Evolutionary conservation across 2,113 vertebrate genomes (phyloP).

Genomic region (Indicator indicator): DNA sequence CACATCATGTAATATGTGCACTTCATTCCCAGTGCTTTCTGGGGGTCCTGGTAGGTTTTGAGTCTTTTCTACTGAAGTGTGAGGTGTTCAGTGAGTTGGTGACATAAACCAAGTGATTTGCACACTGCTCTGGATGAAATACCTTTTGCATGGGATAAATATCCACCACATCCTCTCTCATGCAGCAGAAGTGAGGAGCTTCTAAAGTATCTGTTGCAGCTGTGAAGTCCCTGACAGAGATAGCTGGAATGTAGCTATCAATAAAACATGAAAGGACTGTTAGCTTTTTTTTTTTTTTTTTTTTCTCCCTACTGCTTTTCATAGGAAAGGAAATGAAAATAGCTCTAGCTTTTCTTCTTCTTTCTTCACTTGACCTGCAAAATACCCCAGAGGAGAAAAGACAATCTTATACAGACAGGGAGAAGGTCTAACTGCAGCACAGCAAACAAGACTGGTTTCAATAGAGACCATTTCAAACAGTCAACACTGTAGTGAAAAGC

Average conservation of each 20-base stretch:
- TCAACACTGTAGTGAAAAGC: not conserved
- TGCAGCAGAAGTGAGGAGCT: not conserved
- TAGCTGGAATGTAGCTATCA: not conserved
- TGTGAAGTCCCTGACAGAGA: not conserved
- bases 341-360: not conserved
- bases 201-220: not conserved
- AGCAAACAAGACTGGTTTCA: not conserved
- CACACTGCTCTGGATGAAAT: not conserved
- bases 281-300: not conserved
- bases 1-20: rapidly evolving
- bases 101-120: not conserved
- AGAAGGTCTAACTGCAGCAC: not conserved
- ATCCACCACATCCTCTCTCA: not conserved
- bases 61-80: not conserved
- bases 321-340: not conserved
- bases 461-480: not conserved
- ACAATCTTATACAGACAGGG: not conserved
- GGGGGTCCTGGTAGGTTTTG: not conserved
- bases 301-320: not conserved
- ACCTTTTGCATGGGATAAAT: not conserved
- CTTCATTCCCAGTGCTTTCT: not conserved
- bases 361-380: not conserved
- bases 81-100: not conserved
- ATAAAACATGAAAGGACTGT: not conserved
- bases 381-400: not conserved